Evolutionary conservation across 2,888 invertebrate species (phyloP).

Genomic region (Hofmannophila pseudospretella): DNA sequence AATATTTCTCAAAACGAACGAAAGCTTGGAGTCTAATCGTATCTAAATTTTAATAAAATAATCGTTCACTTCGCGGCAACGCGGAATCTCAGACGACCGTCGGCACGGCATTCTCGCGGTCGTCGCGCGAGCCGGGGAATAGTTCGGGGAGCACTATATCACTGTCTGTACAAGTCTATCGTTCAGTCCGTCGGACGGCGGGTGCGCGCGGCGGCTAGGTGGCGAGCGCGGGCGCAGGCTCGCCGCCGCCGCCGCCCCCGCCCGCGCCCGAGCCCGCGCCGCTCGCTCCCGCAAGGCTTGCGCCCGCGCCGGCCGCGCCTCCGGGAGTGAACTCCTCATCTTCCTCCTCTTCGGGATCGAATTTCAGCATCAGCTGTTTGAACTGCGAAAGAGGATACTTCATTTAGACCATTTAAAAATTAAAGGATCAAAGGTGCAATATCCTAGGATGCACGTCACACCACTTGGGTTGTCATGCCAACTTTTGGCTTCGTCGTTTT

Average conservation of each 20-base stretch:
- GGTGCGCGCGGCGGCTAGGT: conserved; percentile 30
- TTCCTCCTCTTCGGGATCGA: conserved; percentile 88
- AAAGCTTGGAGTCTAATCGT: conserved; percentile 10
- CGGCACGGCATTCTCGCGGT: conserved; percentile 11
- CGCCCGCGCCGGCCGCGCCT: conserved; percentile 17
- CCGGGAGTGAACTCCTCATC: conserved; percentile 75
- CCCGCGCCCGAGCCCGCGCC: conserved; percentile 57
- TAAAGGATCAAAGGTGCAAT: too few species aligned
- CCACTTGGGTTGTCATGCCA: too few species aligned
- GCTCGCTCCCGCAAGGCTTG: conserved; percentile 75
- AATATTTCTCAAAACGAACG: conserved; percentile 7
- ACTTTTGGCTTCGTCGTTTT: too few species aligned
- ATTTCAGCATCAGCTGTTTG: conserved; percentile 89
- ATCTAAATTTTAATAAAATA: conserved; percentile 9
- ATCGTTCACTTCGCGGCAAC: conserved; percentile 13
- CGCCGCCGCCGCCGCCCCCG: conserved; percentile 19
- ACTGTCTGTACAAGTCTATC: background rate
- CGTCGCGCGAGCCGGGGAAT: conserved; percentile 12
- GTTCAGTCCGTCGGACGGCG: background rate
- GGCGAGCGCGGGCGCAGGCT: conserved; percentile 32
- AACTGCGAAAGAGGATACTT: conserved; percentile 78
- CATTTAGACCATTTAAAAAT: too few species aligned
- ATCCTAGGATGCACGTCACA: too few species aligned
- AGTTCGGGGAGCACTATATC: background rate
- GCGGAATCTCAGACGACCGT: conserved; percentile 3